A percentile compares a stretch with the other conserved stretches of the same genome.
phyloP scores from a whole-genome alignment of 2,113 vertebrate species.

The Scolopax mira region DNA sequence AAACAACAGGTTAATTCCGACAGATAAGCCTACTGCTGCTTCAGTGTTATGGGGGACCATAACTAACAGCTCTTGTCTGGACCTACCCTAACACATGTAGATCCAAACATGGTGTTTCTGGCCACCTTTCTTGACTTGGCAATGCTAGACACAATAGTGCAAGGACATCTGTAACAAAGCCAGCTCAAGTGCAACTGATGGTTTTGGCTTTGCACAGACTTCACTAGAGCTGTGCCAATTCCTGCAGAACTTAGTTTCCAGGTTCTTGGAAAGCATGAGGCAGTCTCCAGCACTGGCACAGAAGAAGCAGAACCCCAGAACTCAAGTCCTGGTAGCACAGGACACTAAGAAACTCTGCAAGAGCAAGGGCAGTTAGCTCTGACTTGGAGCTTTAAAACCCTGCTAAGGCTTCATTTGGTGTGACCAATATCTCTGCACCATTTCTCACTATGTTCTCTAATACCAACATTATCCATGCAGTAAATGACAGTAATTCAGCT shows the following conservation, averaged over 20 bases:
- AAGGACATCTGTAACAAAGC: not conserved
- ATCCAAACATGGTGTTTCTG: not conserved
- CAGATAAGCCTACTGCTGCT: not conserved
- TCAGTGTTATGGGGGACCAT: not conserved
- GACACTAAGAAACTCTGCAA: not conserved
- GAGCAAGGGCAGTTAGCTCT: not conserved
- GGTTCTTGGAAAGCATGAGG: not conserved
- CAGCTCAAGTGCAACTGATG: not conserved
- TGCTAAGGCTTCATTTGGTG: not conserved
- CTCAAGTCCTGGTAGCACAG: not conserved
- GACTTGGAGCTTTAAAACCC: not conserved
- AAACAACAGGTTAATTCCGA: not conserved
- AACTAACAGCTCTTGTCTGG: not conserved
- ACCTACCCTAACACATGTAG: not conserved
- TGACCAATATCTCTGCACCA: not conserved
- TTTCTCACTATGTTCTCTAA: not conserved
- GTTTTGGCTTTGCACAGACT: not conserved
- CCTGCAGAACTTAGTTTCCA: not conserved
- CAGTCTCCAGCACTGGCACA: rapidly evolving
- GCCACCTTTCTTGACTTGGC: not conserved
- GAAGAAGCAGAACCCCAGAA: not conserved
- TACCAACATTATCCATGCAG: not conserved
- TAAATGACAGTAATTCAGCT: not conserved
- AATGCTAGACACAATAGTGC: not conserved
- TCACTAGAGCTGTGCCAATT: not conserved